Conservation (phyloP, 2,888 invertebrate species). For the Erannis defoliaria region DNA sequence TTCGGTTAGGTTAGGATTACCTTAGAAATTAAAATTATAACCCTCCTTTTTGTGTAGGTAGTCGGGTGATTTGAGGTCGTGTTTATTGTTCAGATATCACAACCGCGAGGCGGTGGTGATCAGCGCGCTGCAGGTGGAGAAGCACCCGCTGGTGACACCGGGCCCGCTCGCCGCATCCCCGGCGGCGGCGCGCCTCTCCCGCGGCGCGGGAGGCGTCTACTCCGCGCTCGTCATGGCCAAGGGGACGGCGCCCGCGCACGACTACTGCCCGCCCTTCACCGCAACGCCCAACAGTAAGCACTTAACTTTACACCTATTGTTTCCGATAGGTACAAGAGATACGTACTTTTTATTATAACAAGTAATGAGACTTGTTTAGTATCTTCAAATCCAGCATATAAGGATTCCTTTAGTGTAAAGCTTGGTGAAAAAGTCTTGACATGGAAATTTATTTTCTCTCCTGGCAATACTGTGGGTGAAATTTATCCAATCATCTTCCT, state of each 20-base stretch:
- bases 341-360: no score
- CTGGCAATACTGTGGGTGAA: no score
- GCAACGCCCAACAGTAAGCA: constrained; percentile 80
- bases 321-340: not conserved
- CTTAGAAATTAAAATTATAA: no score
- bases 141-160: constrained; percentile 95
- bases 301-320: not conserved
- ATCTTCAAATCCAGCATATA: no score
- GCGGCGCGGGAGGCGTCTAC: constrained; percentile 44
- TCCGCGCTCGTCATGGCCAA: constrained; percentile 84
- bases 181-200: constrained; percentile 67
- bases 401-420: no score
- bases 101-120: constrained; percentile 97
- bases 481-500: no score
- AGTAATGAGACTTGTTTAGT: no score
- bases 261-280: constrained; percentile 89
- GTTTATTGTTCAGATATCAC: constrained; percentile 90
- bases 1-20: no score
- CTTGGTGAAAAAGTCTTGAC: no score
- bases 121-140: constrained; percentile 97
- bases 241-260: constrained; percentile 77
- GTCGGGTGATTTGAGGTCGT: not conserved
- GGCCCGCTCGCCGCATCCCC: constrained; percentile 93
- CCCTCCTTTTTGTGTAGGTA: no score
- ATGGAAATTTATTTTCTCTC: no score